Percentiles rank a stretch among this genome's conserved stretches.
Conservation (phyloP, 2,797 vertebrate genomes). For the Glyptemys insculpta region DNA sequence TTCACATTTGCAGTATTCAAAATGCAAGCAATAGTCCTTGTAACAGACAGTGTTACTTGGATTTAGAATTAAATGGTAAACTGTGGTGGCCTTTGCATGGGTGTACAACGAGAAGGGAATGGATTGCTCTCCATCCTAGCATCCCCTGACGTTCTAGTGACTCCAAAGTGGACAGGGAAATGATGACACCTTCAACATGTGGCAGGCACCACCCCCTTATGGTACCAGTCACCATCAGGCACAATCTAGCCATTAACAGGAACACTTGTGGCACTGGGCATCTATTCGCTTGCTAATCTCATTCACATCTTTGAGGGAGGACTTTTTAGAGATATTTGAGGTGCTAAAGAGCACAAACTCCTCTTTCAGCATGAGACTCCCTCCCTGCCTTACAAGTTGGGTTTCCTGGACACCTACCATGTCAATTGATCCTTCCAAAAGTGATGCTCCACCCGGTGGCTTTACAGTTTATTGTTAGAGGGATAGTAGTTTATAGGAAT, state of each 20-base stretch:
- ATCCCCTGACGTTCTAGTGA: background rate
- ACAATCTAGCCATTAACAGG: fast-evolving
- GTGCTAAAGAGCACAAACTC: background rate
- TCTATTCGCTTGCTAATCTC: fast-evolving
- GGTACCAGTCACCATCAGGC: background rate
- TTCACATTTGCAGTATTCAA: background rate
- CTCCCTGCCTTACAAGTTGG: background rate
- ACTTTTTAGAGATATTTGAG: background rate
- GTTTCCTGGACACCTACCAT: background rate
- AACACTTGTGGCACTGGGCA: fast-evolving
- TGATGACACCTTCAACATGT: background rate
- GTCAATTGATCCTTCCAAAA: background rate
- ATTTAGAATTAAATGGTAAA: background rate
- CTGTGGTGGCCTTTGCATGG: background rate
- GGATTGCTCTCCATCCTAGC: background rate
- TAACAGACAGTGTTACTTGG: background rate
- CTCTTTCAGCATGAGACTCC: background rate
- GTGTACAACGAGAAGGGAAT: background rate
- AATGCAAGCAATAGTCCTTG: too few relatives aligned
- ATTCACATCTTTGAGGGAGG: background rate
- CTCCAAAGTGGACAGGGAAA: fast-evolving
- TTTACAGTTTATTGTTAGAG: fast-evolving
- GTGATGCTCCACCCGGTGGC: fast-evolving
- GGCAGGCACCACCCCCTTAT: background rate
- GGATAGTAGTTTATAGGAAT: fast-evolving